Base-by-base conservation (phyloP, 2,797 vertebrate species). In the Takifugu rubripes region DNA sequence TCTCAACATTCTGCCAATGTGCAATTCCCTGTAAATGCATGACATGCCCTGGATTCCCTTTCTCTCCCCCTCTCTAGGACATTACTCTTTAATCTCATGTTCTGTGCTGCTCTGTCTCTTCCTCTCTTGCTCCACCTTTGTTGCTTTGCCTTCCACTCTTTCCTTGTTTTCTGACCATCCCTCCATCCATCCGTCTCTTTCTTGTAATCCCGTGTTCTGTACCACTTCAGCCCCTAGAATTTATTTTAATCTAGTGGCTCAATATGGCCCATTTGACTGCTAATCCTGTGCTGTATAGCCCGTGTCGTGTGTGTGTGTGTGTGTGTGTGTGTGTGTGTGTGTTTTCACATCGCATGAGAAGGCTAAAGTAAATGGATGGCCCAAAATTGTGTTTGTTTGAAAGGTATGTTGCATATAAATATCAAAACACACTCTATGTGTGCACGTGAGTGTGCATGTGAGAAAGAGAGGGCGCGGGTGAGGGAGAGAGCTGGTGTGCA, bases 51-150 rank as follows among this genome's bases (percentile, higher is more conserved):
- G 79, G 68, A 72, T 87, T 74, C 58, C 48, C 64, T 65, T 71
- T 59, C 51, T 69, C 66, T 73, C 70, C 70, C 70, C 72, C 72
- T 82, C 74, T 82, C 74, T 74, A 83, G 84, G 77, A 82, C 84
- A 85, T 85, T 84, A 81, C 78, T 75, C 79, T 85, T 87, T 86
- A 84, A 84, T 87, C 83, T 84, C 77, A 68, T 81, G 84, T 81
- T 85, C 72, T 79, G 49, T 68, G 67, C 69, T 53, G 46, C 70
- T 72, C 53, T 63, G 64, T 56, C 61, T 61, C 60, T 48, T 33
- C 31, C 50, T 57, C 36, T 31, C 66, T 72, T 73, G 67, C 70
- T 67, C 57, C 66, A 65, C 51, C 43, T 72, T 58, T 66, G 72
- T 75, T 73, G 47, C 48, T 71, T 54, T 68, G 58, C 64, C 68